Evolutionary conservation across 2,113 vertebrate species (phyloP).

Genomic region (Garra rufa): DNA sequence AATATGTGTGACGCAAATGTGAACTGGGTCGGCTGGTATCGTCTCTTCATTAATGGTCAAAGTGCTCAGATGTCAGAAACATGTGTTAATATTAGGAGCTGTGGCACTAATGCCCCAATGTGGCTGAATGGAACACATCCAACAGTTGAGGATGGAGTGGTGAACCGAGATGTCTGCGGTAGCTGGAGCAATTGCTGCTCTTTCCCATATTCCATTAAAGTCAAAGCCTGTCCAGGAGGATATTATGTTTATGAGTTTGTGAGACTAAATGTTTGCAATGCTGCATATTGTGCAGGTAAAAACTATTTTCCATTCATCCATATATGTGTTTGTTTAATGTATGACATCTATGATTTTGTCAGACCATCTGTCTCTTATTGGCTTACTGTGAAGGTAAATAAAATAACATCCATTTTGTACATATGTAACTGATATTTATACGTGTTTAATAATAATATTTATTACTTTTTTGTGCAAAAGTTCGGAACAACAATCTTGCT

Average conservation of each 20-base stretch:
- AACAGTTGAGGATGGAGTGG: conserved; percentile 8
- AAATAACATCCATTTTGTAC: too few relatives aligned
- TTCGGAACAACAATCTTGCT: too few relatives aligned
- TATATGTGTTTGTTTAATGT: not conserved
- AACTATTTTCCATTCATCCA: not conserved
- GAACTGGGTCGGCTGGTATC: conserved; percentile 34
- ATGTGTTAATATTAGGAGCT: not conserved
- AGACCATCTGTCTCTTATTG: too few relatives aligned
- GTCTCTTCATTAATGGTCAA: not conserved
- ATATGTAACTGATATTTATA: too few relatives aligned
- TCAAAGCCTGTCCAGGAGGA: conserved; percentile 50
- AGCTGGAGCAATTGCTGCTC: conserved; percentile 13
- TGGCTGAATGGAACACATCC: conserved; percentile 28
- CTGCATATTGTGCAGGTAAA: conserved; percentile 41
- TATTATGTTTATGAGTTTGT: conserved; percentile 49
- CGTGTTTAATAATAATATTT: too few relatives aligned
- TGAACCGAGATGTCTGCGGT: conserved; percentile 15
- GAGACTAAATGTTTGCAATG: too few relatives aligned
- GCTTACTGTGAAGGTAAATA: too few relatives aligned
- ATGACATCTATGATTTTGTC: not conserved
- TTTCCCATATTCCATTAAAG: conserved; percentile 29
- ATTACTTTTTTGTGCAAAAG: too few relatives aligned
- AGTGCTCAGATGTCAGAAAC: conserved; percentile 16
- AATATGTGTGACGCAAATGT: not conserved
- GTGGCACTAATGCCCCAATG: conserved; percentile 10